phyloP scores from a whole-genome alignment of 1,140 invertebrate species.

The Drosophila sechellia region DNA sequence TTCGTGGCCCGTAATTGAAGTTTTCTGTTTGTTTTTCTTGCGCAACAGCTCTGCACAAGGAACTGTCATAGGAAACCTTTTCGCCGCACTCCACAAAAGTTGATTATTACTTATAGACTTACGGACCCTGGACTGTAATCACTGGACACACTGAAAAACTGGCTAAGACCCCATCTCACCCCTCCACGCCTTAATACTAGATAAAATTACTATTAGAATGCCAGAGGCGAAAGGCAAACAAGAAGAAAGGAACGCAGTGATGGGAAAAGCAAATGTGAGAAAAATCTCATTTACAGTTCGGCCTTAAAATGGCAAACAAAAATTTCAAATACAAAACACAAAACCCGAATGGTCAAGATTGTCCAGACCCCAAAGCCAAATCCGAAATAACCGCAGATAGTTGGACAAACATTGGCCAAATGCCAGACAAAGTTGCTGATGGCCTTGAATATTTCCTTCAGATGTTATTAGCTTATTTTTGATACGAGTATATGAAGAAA shows the following conservation, averaged over 20 bases:
- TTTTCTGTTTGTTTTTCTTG: conserved; percentile 48
- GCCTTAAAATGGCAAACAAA: conserved; percentile 49
- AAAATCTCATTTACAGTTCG: conserved; percentile 51
- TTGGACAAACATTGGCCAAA: conserved; percentile 48
- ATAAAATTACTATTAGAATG: conserved; percentile 59
- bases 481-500: conserved; percentile 15
- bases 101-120: conserved; percentile 59
- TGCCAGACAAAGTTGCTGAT: conserved; percentile 35
- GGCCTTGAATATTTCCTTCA: conserved; percentile 39
- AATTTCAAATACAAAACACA: conserved; percentile 36
- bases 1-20: conserved; percentile 42
- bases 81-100: conserved; percentile 26
- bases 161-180: conserved; percentile 3
- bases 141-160: conserved; percentile 22
- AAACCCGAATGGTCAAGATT: conserved; percentile 8
- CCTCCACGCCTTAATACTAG: not conserved
- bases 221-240: conserved; percentile 34
- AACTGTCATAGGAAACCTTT: conserved; percentile 50
- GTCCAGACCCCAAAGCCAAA: conserved; percentile 43
- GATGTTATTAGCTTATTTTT: conserved; percentile 49
- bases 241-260: conserved; percentile 1
- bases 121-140: conserved; percentile 35
- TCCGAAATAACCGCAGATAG: conserved; percentile 45
- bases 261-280: conserved; percentile 46
- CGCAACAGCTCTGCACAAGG: conserved; percentile 6